Conservation (phyloP, 2,888 invertebrate species). For the Tetramorium bicarinatum region DNA sequence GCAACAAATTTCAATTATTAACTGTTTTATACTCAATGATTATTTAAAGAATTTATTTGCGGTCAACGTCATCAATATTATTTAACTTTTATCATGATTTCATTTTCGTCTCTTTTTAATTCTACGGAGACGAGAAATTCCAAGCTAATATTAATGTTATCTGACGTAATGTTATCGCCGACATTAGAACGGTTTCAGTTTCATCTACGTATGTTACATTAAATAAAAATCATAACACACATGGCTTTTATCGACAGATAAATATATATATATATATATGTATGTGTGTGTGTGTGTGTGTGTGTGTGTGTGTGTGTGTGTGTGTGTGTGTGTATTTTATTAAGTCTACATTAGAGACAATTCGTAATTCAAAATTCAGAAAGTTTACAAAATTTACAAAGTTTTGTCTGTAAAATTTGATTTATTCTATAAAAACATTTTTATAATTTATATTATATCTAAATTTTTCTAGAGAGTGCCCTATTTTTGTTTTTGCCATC, state of each 20-base stretch:
- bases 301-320: too few species aligned
- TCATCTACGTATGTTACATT: neutral
- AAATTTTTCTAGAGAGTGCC: neutral
- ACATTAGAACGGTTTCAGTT: neutral
- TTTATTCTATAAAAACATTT: neutral
- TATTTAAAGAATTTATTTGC: slow-evolving; percentile 24
- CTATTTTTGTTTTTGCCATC: neutral
- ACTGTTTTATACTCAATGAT: neutral
- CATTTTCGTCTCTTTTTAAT: neutral
- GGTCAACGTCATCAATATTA: neutral
- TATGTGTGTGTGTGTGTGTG: too few species aligned
- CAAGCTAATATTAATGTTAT: neutral
- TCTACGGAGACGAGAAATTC: neutral
- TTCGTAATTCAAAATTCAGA: neutral
- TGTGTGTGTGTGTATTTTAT: too few species aligned
- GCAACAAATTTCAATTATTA: slow-evolving; percentile 4
- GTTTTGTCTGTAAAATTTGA: neutral
- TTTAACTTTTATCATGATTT: neutral
- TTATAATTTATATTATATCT: neutral
- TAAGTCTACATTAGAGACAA: neutral
- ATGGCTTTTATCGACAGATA: neutral
- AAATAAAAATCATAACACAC: neutral
- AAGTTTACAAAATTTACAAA: neutral
- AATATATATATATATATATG: neutral
- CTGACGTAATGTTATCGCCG: neutral